Conservation (phyloP, 2,797 vertebrate species). For the Taenioides sp. region DNA sequence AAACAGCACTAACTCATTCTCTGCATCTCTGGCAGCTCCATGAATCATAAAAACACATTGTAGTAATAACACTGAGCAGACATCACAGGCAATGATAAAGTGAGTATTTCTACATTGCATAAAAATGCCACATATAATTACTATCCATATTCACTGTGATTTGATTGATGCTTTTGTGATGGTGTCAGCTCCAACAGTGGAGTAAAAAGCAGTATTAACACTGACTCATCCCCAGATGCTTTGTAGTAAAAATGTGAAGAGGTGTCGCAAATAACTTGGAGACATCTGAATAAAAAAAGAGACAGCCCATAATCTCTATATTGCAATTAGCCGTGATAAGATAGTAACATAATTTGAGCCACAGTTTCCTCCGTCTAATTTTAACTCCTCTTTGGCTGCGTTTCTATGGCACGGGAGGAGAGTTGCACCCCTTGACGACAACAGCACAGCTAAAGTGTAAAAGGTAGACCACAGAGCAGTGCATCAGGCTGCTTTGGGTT, state of each 20-base stretch:
- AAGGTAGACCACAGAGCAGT: slow-evolving; percentile 3
- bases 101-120: slow-evolving; percentile 7
- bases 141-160: not conserved
- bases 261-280: slow-evolving; percentile 4
- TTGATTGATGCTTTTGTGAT: slow-evolving; percentile 12
- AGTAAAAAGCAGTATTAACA: slow-evolving; percentile 15
- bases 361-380: slow-evolving; percentile 7
- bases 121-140: slow-evolving; percentile 12
- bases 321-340: slow-evolving; percentile 5
- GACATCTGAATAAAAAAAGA: slow-evolving; percentile 8
- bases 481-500: not conserved
- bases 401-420: not conserved
- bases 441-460: slow-evolving; percentile 4
- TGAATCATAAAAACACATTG: slow-evolving; percentile 9
- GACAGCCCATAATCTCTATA: slow-evolving; percentile 14
- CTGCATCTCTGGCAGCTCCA: not conserved
- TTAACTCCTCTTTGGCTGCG: not conserved
- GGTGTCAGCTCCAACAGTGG: slow-evolving; percentile 1
- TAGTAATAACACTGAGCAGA: not conserved
- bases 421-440: not conserved
- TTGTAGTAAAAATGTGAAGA: slow-evolving; percentile 9
- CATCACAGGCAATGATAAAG: not conserved
- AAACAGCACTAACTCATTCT: not conserved
- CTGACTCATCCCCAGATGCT: slow-evolving; percentile 13
- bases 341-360: not conserved